Base-by-base conservation (phyloP, 2,113 vertebrate species). In the Nymphicus hollandicus region DNA sequence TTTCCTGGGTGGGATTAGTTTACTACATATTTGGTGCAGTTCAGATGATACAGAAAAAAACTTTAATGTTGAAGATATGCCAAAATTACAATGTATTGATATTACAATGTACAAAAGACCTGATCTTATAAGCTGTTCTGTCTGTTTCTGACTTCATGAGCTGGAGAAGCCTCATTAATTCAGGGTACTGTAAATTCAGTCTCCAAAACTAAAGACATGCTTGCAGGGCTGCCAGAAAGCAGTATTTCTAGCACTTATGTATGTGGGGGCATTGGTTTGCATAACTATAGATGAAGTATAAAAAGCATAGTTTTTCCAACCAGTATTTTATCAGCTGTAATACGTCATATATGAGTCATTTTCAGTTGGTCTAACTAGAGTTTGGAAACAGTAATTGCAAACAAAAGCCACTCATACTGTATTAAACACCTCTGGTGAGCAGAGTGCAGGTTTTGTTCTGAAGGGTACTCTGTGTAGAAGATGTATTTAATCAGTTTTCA, bases 401-500 rank as follows among this genome's bases (percentile, higher is more conserved):
- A 85, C 41, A 86, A 86, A 93, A 91, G 22, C 28, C 53, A 50
- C 82, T 68, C 55, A 55, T 24, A 15, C 16, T 47, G 29, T 69
- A 84, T 81, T 79, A 81, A 95, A 77, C 44, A 17, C 16, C 35
- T 52, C 41, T 46, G 46, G 82, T 77, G 65, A 83, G 53, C 66
- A 56, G 74, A 72, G 53, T 35, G 74, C 68, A 77, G 81, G 19
- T 91, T 88, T 84, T 95, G 50, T 69, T 92, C 44, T 91, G 70
- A 93, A 55, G 61, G 61, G 69, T 52, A 53, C 39, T 35, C 56
- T 79, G n/a, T 35, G 35, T 89, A 91, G 41, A 87, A 76, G 55
- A 65, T 52, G 25, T 81, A 37, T 95, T 90, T 86, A 86, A 93
- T 91, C 86, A 60, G 64, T 91, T 91, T 95, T 68, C 46, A 69